Evolutionary conservation across 1,140 invertebrate genomes (phyloP), one percentile per base, ranked within the genome.

Genomic region (Anastrepha obliqua): DNA sequence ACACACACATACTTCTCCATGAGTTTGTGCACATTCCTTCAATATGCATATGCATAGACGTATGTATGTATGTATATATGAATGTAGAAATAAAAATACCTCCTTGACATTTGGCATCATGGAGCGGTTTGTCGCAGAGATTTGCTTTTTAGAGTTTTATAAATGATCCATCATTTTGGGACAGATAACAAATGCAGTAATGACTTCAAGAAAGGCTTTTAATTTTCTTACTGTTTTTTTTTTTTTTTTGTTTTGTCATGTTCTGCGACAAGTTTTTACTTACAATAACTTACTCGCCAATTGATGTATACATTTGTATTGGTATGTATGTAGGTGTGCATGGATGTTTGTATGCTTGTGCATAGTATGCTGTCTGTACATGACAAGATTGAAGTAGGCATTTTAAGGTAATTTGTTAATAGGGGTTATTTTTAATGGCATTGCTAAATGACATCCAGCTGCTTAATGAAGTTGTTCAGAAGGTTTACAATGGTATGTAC

Each of bases 401-500:
- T 86, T 86, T 85, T 59, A 55, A 62, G 88, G 90, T 89, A 91
- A 91, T 91, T 91, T 91, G 90, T 90, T 89, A 91, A 91, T 90
- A 91, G 90, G 91, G 90, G 89, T 91, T 89, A 90, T 89, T 90
- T 89, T 90, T 90, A 88, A 88, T 89, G 90, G 87, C 90, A 89
- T 90, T 89, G 89, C 86, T 88, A 89, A 89, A 90, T 88, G 88
- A 88, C 87, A 88, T 44, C 74, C 74, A 78, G 85, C 55, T 86
- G 85, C 85, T 86, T 86, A 86, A 86, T 86, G 55, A 86, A 86
- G 85, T 60, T 55, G 74, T 81, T 55, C 44, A 55, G 74, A 81
- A 81, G 74, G 17, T 11, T 11, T 74, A 47, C 70, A 47, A 17
- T 67, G 65, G 65, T 20, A 67, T 67, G 39, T 39, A n/a, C 17